phyloP scores from a whole-genome alignment of 2,888 invertebrate genomes.

The Phortica magna region DNA sequence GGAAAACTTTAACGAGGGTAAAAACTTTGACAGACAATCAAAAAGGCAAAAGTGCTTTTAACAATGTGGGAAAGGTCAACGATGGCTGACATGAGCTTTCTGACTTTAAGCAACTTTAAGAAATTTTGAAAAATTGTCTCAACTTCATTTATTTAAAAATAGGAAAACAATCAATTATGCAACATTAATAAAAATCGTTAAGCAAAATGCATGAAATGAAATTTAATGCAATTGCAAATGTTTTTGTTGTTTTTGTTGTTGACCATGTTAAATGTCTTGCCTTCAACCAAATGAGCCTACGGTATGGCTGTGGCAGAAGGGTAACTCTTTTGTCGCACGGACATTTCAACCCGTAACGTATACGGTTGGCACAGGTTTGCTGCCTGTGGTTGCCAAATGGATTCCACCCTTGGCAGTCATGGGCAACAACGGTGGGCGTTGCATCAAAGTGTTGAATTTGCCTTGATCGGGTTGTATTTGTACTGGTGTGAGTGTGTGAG shows the following conservation, averaged over 20 bases:
- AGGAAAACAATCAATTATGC: not conserved
- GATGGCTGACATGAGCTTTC: not conserved
- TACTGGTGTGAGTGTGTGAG: not conserved
- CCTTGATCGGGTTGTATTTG: conserved; percentile 28
- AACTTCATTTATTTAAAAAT: not conserved
- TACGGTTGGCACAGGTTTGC: not conserved
- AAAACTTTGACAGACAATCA: conserved; percentile 53
- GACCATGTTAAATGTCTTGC: not conserved
- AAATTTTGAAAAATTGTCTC: not conserved
- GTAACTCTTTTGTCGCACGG: conserved; percentile 2
- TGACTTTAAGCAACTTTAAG: conserved; percentile 8
- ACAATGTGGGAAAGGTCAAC: not conserved
- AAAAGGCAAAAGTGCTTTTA: conserved; percentile 58
- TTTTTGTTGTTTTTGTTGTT: conserved; percentile 21
- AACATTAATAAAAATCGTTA: too few species aligned
- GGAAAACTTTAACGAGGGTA: conserved; percentile 21
- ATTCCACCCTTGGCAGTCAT: conserved; percentile 27
- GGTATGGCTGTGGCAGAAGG: conserved; percentile 15
- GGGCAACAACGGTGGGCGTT: not conserved
- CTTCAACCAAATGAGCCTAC: conserved; percentile 26
- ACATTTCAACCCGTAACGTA: conserved; percentile 39
- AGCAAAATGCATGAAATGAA: not conserved
- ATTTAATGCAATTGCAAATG: not conserved
- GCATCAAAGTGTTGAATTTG: not conserved
- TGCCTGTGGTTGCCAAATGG: conserved; percentile 28